Conservation (phyloP, 2,888 invertebrate species). For the Palloptera scutellata region DNA sequence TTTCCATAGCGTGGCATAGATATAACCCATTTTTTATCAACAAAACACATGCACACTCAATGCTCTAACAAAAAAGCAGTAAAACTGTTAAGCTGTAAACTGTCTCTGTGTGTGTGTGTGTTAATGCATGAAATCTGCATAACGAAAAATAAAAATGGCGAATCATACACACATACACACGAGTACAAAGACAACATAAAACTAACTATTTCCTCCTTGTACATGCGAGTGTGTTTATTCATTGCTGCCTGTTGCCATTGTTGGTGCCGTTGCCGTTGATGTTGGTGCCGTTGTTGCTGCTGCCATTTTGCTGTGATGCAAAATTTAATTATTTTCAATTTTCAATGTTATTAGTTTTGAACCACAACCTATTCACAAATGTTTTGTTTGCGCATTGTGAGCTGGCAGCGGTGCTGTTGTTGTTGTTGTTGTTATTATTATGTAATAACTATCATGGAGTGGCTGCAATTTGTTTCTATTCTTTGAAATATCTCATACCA, state of each 20-base stretch:
- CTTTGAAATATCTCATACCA: too few species aligned
- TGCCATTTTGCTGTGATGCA: background rate
- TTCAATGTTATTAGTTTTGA: slow-evolving; percentile 23
- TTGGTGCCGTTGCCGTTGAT: background rate
- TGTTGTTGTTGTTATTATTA: too few species aligned
- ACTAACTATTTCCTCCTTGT: slow-evolving; percentile 20
- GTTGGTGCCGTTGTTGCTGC: background rate
- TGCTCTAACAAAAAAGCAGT: background rate
- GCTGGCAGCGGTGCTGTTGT: too few species aligned
- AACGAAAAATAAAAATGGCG: too few species aligned
- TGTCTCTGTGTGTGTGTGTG: background rate
- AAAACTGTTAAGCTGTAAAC: slow-evolving; percentile 16
- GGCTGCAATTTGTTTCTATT: too few species aligned
- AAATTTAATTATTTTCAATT: slow-evolving; percentile 11
- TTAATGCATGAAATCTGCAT: too few species aligned
- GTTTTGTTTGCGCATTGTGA: too few species aligned
- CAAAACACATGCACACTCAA: background rate
- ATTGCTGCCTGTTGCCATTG: too few species aligned
- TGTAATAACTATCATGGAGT: too few species aligned
- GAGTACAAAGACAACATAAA: background rate
- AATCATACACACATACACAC: too few species aligned
- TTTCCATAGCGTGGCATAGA: slow-evolving; percentile 22
- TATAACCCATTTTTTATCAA: slow-evolving; percentile 12
- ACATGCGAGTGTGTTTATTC: background rate
- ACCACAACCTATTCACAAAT: background rate